Conservation (phyloP, 2,888 invertebrate genomes). For the Flexamia atlantica region DNA sequence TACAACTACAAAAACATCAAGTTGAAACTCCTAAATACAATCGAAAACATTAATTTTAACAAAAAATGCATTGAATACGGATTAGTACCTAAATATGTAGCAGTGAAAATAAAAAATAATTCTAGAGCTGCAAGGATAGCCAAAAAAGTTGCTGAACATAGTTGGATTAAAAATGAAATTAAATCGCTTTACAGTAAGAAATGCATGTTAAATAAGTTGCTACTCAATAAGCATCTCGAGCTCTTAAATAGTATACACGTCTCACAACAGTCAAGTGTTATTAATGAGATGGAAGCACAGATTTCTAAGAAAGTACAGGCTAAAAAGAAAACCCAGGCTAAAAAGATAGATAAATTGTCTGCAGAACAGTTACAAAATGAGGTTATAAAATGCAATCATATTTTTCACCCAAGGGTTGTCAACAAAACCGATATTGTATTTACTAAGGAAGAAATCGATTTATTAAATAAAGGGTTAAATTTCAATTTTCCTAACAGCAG, state of each 20-base stretch:
- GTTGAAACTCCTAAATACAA: conserved; percentile 14
- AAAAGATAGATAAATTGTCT: not conserved
- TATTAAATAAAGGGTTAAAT: conserved; percentile 24
- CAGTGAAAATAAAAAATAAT: not conserved
- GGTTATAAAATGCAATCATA: not conserved
- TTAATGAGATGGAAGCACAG: not conserved
- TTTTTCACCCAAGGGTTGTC: not conserved
- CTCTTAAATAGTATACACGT: conserved; percentile 2
- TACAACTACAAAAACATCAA: conserved; percentile 17
- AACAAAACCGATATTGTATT: conserved; percentile 5
- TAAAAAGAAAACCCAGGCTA: conserved; percentile 5
- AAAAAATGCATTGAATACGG: conserved; percentile 18
- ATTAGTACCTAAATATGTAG: not conserved
- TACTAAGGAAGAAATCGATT: not conserved
- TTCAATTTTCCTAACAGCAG: conserved; percentile 8
- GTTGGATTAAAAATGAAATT: conserved; percentile 18
- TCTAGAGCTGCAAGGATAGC: not conserved
- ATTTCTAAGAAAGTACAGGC: conserved; percentile 4
- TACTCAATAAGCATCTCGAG: conserved; percentile 1
- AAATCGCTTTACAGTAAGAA: conserved; percentile 8
- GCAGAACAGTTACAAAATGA: not conserved
- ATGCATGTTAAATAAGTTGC: conserved; percentile 17
- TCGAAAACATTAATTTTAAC: conserved; percentile 34
- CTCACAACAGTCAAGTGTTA: not conserved
- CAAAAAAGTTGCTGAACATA: not conserved